Evolutionary conservation across 1,140 invertebrate species (phyloP), one percentile per base, ranked within the genome.

Genomic region (Drosophila lowei): DNA sequence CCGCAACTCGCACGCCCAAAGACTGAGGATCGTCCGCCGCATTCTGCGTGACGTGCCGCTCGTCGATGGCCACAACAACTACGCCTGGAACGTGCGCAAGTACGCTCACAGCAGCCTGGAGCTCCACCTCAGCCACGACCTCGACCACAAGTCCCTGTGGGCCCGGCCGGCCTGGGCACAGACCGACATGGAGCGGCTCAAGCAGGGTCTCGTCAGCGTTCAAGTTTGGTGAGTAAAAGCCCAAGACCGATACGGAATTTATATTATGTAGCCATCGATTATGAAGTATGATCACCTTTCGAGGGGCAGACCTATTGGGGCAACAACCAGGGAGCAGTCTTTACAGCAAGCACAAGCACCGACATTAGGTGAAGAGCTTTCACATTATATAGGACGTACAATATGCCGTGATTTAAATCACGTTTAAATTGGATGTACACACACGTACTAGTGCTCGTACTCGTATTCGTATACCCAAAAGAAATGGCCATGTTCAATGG

Each of bases 131-230:
- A 95, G 94, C 79, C 85, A 90, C 41, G 95, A 96, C 81, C 93
- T 98, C 34, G 94, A 94, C 55, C 92, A 93, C 43, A 93, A 95
- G 44, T 94, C 96, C 61, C 95, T 96, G 58, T 97, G 96, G 96
- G 94, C 95, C 46, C 93, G 93, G 71, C 95, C 94, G 85, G 94
- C 94, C 79, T 96, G 95, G 94, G 96, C 96, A 77, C 97, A 98
- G 80, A 98, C 97, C 1, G 97, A 98, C 92, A 95, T 98, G 74
- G 96, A 96, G 47, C 93, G 97, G 89, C 92, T 98, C 58, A 93
- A 94, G 72, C 93, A 95, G 75, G 97, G 97, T 47, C 93, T 95
- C 75, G 94, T 98, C 52, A 97, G 96, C 46, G 97, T 95, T 48
- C 97, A 97, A 93, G 94, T 94, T 75, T 94, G 94, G 94, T 91